Evolutionary conservation across 2,113 vertebrate species (phyloP).

Genomic region (Cichladusa arquata): DNA sequence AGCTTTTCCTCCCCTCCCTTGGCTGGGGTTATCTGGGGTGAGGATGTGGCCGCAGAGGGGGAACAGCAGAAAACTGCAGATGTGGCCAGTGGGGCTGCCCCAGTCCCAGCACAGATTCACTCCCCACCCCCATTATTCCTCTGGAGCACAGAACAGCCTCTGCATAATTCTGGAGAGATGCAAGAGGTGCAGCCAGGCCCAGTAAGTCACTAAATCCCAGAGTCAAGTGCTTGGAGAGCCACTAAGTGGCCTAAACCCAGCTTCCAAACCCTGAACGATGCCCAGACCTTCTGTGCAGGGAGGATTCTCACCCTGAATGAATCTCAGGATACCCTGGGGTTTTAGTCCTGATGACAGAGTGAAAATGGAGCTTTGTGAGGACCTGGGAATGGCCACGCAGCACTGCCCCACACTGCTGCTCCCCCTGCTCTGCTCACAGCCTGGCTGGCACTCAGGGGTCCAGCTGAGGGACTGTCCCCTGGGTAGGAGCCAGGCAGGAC

Average conservation of each 20-base stretch:
- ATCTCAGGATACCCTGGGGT: not conserved
- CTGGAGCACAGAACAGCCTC: not conserved
- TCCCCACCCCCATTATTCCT: not conserved
- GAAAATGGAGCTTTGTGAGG: not conserved
- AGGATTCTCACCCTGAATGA: not conserved
- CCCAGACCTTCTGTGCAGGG: not conserved
- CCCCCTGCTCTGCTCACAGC: not conserved
- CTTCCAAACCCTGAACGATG: not conserved
- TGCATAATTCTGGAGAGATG: not conserved
- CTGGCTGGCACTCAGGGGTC: not conserved
- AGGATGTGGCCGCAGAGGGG: not conserved
- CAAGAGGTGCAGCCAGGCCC: not conserved
- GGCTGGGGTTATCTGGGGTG: slow-evolving; percentile 30
- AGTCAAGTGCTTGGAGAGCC: not conserved
- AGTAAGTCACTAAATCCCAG: not conserved
- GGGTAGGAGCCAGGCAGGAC: not conserved
- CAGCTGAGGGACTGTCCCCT: not conserved
- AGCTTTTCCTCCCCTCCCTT: not conserved
- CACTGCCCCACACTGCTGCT: not conserved
- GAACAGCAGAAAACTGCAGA: not conserved
- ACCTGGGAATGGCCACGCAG: not conserved
- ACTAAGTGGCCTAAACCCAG: not conserved
- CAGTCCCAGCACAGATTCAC: not conserved
- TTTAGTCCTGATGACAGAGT: not conserved
- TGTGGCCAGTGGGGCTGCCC: not conserved